Base-by-base conservation (phyloP, 2,888 invertebrate genomes). In the Autographa pulchrina region DNA sequence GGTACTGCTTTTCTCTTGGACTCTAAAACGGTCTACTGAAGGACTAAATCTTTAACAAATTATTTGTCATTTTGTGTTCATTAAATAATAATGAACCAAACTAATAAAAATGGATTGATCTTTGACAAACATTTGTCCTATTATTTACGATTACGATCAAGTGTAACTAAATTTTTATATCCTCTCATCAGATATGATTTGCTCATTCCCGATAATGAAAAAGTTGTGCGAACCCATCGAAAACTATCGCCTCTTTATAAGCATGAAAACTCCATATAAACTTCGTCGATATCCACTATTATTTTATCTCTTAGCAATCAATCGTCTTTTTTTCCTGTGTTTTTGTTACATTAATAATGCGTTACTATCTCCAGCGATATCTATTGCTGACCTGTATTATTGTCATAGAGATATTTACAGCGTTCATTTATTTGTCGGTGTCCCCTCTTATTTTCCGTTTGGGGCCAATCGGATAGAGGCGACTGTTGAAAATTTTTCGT, bases 341-440 rank as follows among this genome's bases (percentile, higher is more conserved):
- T 95, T 94, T 95, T 93, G 91, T 88, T 89, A 91, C 95, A 95
- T 95, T 94, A 94, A 94, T 95, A 95, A 93, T 91, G 92, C 90
- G 87, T 90, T 91, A 88, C 92, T 94, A 95, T 96, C 95, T 93
- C 80, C 83, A 89, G 88, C 90, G 91, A 92, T 92, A 96, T 96
- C 96, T 96, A 95, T 93, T 93, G 96, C 96, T 96, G 96, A 96
- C 95, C 96, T 95, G 96, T 95, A 95, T 95, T 96, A 95, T 96
- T 95, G 95, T 95, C 95, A 95, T 94, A 93, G 92, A 91, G 95
- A 94, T 94, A 96, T 96, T 96, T 96, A 96, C 92, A 89, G 89
- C 94, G 88, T 86, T 95, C 95, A 95, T 95, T 95, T 95, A 95
- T 96, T 93, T 93, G 92, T 91, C 91, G 90, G 86, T 93, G 92